These are phyloP conservation scores for Misgurnus anguillicaudatus DNA, from an alignment of 2,113 vertebrate species.

Conservation along the genomic window DNA sequence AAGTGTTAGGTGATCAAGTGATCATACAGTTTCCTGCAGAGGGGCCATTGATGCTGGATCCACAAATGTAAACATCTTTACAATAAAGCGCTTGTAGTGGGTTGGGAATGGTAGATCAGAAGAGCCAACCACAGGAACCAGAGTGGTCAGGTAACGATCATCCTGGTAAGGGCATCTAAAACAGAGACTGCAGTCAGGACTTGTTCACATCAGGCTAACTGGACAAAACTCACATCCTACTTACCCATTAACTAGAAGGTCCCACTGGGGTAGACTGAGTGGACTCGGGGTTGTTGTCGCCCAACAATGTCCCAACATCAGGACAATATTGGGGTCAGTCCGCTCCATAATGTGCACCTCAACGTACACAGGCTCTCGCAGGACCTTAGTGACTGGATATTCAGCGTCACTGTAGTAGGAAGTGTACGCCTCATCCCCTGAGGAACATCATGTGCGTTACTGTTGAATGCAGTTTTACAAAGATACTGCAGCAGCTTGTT, in stretches of 20 bases:
- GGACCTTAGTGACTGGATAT: conserved; percentile 68
- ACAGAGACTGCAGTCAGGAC: background rate
- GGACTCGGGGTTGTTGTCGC: conserved; percentile 61
- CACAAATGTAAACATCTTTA: conserved; percentile 75
- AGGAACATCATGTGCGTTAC: too few relatives aligned
- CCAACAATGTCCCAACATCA: conserved; percentile 75
- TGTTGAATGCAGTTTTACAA: too few relatives aligned
- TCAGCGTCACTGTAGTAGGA: conserved; percentile 61
- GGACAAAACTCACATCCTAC: background rate
- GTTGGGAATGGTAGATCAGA: conserved; percentile 53
- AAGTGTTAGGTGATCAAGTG: too few relatives aligned
- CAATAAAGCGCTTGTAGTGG: conserved; percentile 65
- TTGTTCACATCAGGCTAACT: too few relatives aligned
- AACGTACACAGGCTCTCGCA: conserved; percentile 70
- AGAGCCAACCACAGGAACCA: conserved; percentile 49
- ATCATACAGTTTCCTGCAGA: conserved; percentile 59
- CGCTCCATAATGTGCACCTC: conserved; percentile 74
- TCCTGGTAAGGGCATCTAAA: conserved; percentile 64
- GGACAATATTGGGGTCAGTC: conserved; percentile 69
- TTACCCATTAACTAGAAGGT: conserved; percentile 70
- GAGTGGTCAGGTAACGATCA: conserved; percentile 61
- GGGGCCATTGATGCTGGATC: background rate
- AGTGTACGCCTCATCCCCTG: conserved; percentile 24
- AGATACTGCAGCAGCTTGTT: conserved; percentile 46
- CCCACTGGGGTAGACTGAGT: conserved; percentile 70